These are phyloP conservation scores for Sminthurinus signatus DNA, from an alignment of 1,140 invertebrate species.

Conservation along the genomic window DNA sequence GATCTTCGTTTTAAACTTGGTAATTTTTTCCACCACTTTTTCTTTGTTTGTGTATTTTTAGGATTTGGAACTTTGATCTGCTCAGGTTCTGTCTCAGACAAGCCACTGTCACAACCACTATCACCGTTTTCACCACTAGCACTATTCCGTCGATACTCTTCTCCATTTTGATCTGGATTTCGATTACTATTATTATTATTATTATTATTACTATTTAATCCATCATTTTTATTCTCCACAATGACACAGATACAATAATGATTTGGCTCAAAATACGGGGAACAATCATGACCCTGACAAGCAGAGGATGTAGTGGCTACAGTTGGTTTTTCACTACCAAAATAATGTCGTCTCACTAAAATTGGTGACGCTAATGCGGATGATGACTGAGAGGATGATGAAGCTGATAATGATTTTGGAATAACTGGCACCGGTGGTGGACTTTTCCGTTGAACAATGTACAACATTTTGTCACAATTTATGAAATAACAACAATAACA, in stretches of 20 bases:
- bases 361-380: not conserved
- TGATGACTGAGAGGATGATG: too few relatives aligned
- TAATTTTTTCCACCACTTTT: conserved; percentile 10
- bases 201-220: too few relatives aligned
- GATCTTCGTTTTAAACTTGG: conserved; percentile 4
- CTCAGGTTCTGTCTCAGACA: not conserved
- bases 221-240: not conserved
- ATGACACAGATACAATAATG: conserved; percentile 9
- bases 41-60: not conserved
- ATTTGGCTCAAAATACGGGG: not conserved
- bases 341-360: not conserved
- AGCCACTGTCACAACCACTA: conserved; percentile 6
- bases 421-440: not conserved
- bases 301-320: not conserved
- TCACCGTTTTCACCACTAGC: not conserved
- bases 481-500: not conserved
- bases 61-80: not conserved
- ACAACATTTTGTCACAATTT: conserved; percentile 8
- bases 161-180: too few relatives aligned
- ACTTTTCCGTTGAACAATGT: conserved; percentile 9
- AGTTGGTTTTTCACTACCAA: not conserved
- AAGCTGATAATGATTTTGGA: too few relatives aligned
- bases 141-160: too few relatives aligned
- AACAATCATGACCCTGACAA: not conserved
- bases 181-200: too few relatives aligned